These are phyloP conservation scores for Sebastes kiyomatsui DNA, from an alignment of 2,797 vertebrate species.

Conservation along the genomic window DNA sequence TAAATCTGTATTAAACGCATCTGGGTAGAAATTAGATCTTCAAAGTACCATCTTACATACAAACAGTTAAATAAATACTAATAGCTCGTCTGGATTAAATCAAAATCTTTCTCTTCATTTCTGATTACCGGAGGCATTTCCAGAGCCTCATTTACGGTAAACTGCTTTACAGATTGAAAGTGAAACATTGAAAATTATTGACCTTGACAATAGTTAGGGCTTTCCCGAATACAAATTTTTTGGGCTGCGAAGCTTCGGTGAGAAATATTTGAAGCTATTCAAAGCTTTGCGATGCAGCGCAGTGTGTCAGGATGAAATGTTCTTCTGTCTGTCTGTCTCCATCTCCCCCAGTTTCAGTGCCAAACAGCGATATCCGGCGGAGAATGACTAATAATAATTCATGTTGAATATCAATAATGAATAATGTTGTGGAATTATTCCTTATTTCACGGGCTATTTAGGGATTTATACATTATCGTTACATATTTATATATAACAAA, in stretches of 20 bases:
- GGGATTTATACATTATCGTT: too few species aligned
- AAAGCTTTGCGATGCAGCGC: too few species aligned
- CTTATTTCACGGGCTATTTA: too few species aligned
- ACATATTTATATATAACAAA: too few species aligned
- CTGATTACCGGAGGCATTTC: background rate
- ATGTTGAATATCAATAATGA: too few species aligned
- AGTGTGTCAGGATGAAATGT: too few species aligned
- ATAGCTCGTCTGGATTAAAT: background rate
- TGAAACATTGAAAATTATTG: background rate
- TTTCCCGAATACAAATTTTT: accelerated
- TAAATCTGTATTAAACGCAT: background rate
- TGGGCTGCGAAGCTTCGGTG: too few species aligned
- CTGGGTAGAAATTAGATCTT: background rate
- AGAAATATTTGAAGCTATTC: accelerated
- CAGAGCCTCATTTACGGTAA: background rate
- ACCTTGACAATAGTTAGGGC: too few species aligned
- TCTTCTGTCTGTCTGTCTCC: too few species aligned
- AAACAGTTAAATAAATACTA: background rate
- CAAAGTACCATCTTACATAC: background rate
- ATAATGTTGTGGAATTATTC: too few species aligned
- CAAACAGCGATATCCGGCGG: too few species aligned
- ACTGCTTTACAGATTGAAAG: background rate
- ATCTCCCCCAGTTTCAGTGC: accelerated
- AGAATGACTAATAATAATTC: too few species aligned
- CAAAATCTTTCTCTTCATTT: background rate